Base-by-base conservation (phyloP, 2,797 vertebrate genomes). In the Trematomus bernacchii region DNA sequence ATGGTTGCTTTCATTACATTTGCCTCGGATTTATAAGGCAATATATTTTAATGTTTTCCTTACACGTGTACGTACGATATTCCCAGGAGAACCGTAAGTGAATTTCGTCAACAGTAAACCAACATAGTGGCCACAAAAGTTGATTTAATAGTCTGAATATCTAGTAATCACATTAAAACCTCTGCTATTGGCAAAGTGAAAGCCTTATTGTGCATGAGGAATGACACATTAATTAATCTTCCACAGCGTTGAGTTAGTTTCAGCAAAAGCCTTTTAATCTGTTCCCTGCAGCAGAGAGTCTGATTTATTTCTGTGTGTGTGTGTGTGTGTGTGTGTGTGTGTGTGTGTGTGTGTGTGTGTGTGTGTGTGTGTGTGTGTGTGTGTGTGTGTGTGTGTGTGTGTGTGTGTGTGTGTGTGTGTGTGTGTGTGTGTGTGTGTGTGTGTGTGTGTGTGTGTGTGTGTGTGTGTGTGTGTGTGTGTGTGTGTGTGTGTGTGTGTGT, bases 401-500 rank as follows among this genome's bases (percentile, higher is more conserved):
- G 33, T 83, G 19, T 61, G 18, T 67, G 57, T 66, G 27, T 65
- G 33, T 59, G 55, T 62, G 33, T 83, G n/a, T 61, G 18, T 67
- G 57, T 66, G 27, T 65, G 33, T 59, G 55, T 62, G 33, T 83
- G 3, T 61, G 18, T 67, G 57, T 66, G 27, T 65, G 33, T 59
- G 55, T 62, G 33, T 83, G 50, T 61, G 18, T 67, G 57, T 66
- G 27, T 65, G 33, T 59, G 55, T 62, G 33, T 83, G 48, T 61
- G 18, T 67, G 57, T 66, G 27, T 65, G 33, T 59, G 55, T 62
- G 33, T 83, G 48, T 61, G 18, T 67, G 57, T 66, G 27, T 65
- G 33, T 59, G 55, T 62, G 33, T 83, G n/a, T 61, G 18, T 67
- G 57, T 66, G 27, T 65, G 33, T 59, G 55, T 62, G 33, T 83